Evolutionary conservation across 2,797 vertebrate species (phyloP).

Genomic region (Leptatherina wallacei): DNA sequence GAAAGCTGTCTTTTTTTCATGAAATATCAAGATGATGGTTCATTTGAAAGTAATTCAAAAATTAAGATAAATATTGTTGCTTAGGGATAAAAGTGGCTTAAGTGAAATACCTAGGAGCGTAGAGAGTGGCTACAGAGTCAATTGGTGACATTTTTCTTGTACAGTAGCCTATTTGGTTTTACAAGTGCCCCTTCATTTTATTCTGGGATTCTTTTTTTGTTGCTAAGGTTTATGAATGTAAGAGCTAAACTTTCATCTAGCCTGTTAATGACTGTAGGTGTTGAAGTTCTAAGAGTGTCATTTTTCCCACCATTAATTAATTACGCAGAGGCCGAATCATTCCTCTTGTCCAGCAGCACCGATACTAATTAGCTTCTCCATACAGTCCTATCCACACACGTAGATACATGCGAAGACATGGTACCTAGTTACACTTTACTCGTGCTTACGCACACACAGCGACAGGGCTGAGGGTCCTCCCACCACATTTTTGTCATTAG

Average conservation of each 20-base stretch:
- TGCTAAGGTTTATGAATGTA: neutral
- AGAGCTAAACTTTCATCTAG: neutral
- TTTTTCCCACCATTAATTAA: slow-evolving; percentile 49
- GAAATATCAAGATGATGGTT: neutral
- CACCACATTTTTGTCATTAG: slow-evolving; percentile 71
- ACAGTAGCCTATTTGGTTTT: neutral
- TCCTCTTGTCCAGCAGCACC: slow-evolving; percentile 55
- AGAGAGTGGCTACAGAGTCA: too few species aligned
- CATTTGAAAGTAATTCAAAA: too few species aligned
- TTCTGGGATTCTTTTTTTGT: neutral
- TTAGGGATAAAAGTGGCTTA: neutral
- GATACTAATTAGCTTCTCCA: slow-evolving; percentile 61
- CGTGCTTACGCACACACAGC: slow-evolving; percentile 31
- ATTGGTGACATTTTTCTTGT: neutral
- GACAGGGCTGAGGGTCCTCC: slow-evolving; percentile 52
- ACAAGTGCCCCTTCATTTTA: neutral
- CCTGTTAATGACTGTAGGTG: slow-evolving; percentile 12
- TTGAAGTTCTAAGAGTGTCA: slow-evolving; percentile 35
- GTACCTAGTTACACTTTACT: slow-evolving; percentile 51
- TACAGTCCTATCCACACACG: slow-evolving; percentile 15
- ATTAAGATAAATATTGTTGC: too few species aligned
- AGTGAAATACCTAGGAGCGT: too few species aligned
- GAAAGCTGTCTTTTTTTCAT: too few species aligned
- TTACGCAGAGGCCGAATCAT: slow-evolving; percentile 61
- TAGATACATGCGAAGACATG: slow-evolving; percentile 16